Base-by-base conservation (phyloP, 2,797 vertebrate genomes). In the Alosa sapidissima region DNA sequence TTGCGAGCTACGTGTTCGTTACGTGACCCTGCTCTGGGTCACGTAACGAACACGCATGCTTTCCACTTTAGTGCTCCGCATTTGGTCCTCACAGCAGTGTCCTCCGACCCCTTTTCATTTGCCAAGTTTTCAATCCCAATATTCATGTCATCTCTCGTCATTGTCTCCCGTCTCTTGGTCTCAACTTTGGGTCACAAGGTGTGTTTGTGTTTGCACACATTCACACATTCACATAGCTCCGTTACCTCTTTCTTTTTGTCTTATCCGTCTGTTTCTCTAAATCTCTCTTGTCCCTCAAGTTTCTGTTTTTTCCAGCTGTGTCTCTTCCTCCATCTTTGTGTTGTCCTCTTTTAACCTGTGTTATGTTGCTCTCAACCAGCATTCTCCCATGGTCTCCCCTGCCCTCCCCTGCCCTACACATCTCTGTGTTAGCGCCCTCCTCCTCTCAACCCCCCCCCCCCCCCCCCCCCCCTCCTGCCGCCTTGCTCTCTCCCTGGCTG, bases 401-500 rank as follows among this genome's bases (percentile, higher is more conserved):
- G 4, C 58, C 58, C 5, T 65, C 24, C n/a, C 8, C 1, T 62
- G 4, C 58, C 58, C 5, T 65, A 9, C n/a, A 9, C 60, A 65
- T 65, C 60, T 65, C 8, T 11, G 9, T 65, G 62, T 28, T 65
- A 65, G 8, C 62, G 8, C 62, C 62, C 83, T 51, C 78, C n/a
- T 68, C 83, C 36, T 58, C n/a, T n/a, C n/a, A n/a, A n/a, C n/a
- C n/a, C n/a, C n/a, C 72, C 83, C n/a, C n/a, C n/a, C n/a, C n/a
- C n/a, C n/a, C 41, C 81, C 87, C 86, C 81, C 88, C 90, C 87
- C 86, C 7, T 54, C 19, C 33, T n/a, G 90, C 87, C 89, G 14
- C 41, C 49, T 68, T 7, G 28, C 28, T 47, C 68, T 55, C 55
- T 84, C 14, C 41, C 86, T 91, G 86, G 88, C 88, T 87, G 86